Evolutionary conservation across 2,797 vertebrate genomes (phyloP).

Genomic region (Oreochromis grahami): DNA sequence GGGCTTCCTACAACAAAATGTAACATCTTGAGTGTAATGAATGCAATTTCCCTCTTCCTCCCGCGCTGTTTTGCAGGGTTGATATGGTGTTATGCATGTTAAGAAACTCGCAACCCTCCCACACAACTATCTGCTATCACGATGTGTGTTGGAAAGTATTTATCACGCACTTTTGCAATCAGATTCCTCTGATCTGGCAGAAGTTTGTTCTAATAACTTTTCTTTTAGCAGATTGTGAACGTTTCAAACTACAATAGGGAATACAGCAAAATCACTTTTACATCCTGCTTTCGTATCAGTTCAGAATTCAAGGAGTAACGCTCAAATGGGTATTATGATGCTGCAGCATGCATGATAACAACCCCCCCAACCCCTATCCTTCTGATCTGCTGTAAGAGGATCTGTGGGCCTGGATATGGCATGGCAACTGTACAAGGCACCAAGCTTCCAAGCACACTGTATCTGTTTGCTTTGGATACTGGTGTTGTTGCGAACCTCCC

Average conservation of each 20-base stretch:
- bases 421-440: constrained; percentile 64
- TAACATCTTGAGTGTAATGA: constrained; percentile 35
- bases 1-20: constrained; percentile 8
- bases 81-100: constrained; percentile 55
- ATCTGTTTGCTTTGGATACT: constrained; percentile 74
- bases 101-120: constrained; percentile 56
- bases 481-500: constrained; percentile 54
- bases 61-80: constrained; percentile 20
- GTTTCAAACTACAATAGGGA: background rate
- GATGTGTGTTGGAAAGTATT: constrained; percentile 19
- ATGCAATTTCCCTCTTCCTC: constrained; percentile 18
- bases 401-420: constrained; percentile 65
- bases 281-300: background rate
- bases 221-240: background rate
- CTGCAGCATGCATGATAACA: constrained; percentile 49
- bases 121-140: constrained; percentile 63
- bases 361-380: background rate
- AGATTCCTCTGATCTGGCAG: constrained; percentile 8
- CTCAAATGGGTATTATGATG: constrained; percentile 43
- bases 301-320: background rate
- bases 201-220: constrained; percentile 23
- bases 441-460: constrained; percentile 56
- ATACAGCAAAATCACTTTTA: background rate
- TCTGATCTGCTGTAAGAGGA: constrained; percentile 68
- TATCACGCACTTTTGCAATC: constrained; percentile 6